Evolutionary conservation across 2,113 vertebrate genomes (phyloP), one percentile per base, ranked within the genome.

Genomic region (Cyanoramphus novaezelandiae): DNA sequence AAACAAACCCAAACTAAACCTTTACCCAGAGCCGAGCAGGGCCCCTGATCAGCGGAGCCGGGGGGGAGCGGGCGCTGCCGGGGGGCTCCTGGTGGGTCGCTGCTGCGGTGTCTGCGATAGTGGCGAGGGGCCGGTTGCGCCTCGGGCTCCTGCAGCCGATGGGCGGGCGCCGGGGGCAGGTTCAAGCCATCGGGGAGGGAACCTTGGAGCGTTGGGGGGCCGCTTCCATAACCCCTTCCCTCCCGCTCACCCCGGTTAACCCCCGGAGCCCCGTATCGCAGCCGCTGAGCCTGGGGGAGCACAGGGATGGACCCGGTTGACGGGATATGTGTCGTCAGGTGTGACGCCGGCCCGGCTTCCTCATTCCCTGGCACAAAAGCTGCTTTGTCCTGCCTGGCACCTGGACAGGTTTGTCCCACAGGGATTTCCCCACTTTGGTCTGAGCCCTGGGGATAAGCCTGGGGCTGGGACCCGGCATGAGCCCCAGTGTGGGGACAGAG

Each of bases 391-490:
- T 3, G 0, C 53, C 29, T 3, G 4, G 43, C 2, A 7, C 10
- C 8, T 0, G 8, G 25, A 6, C 64, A 13, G 44, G 14, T 31
- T 84, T 43, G 70, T 33, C 35, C 63, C 55, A 10, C 2, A 6
- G 81, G 64, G 29, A 60, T 67, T 82, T 47, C 72, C n/a, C 4
- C 2, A 7, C 18, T 46, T 1, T 3, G 3, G 2, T 60, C 39
- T 10, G 3, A 55, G 39, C 1, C 28, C 17, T 0, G 5, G 9
- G 17, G 17, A 2, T 0, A 4, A 49, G 6, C 23, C 15, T 6
- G 41, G 41, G 29, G 5, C 5, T 10, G 52, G 31, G 63, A 29
- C 17, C 0, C 0, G 21, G 37, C 50, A 68, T 5, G 6, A 16
- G 69, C 21, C 14, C 18, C 2, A 16, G 6, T 2, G 3, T 2